Evolutionary conservation across 2,888 invertebrate genomes (phyloP), one percentile per base, ranked within the genome.

Genomic region (Epinotia bilunana): DNA sequence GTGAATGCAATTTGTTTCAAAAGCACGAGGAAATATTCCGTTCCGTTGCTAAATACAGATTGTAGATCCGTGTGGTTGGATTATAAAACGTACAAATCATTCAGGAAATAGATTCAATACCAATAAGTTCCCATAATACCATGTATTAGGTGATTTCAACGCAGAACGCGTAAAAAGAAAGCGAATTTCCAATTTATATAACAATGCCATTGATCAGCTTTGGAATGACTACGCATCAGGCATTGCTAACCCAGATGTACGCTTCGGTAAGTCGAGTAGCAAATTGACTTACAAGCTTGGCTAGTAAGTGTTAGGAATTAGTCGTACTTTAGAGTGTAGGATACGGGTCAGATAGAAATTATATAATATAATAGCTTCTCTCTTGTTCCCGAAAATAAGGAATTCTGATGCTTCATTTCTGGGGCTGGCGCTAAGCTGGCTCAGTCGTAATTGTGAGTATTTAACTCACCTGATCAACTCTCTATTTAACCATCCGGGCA

Each of bases 171-270:
- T 73, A 74, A 71, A 73, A 78, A 72, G 78, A 78, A 78, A 76
- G 78, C 71, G 13, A 74, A 78, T 77, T 78, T 78, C 74, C 73
- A 64, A 55, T 78, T 75, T 77, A 78, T 69, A 75, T 76, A 77
- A 78, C 73, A 75, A 74, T 68, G 9, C 63, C 72, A 65, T 70
- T 63, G 65, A 67, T 72, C 68, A 60, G 61, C 43, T 60, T 65
- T 68, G 33, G 72, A 55, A 74, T 64, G 57, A 58, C 69, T 70
- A 67, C 75, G 46, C 28, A 57, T 28, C 67, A 20, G 58, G 20
- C 46, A 67, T 62, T 72, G 49, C 23, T 43, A 74, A 68, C 46
- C n/a, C 68, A 23, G n/a, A 46, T 69, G 16, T 57, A 60, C 58
- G 46, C 43, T 60, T 46, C 13, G 53, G 53, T 53, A 53, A 53